Conservation (phyloP, 2,888 invertebrate species). For the Incurvaria masculella region DNA sequence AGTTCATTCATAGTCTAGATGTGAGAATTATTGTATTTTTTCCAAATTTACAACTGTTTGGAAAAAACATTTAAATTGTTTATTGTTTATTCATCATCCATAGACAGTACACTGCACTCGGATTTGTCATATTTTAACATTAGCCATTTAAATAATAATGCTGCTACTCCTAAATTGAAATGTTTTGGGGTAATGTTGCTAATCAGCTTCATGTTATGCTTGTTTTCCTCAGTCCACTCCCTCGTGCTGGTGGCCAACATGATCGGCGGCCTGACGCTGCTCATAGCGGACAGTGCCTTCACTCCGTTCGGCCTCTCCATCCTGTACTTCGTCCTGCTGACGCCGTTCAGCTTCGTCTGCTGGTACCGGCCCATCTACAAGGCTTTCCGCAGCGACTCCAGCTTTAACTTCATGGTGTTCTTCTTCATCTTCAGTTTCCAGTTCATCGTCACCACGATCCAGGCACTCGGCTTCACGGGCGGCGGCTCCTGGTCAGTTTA, state of each 20-base stretch:
- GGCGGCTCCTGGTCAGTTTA: constrained; percentile 83
- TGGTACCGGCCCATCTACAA: constrained; percentile 99
- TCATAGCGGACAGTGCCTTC: constrained; percentile 60
- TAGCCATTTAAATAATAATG: too few species aligned
- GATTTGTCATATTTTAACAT: too few species aligned
- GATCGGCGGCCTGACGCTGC: constrained; percentile 76
- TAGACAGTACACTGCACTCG: too few species aligned
- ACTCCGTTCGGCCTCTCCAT: constrained; percentile 84
- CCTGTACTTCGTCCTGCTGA: constrained; percentile 85
- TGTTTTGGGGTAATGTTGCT: too few species aligned
- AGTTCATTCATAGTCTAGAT: too few species aligned
- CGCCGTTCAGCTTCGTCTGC: constrained; percentile 96
- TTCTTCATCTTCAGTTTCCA: constrained; percentile 99
- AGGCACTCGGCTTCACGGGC: constrained; percentile 81
- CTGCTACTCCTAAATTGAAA: too few species aligned
- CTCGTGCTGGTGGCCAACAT: constrained; percentile 82
- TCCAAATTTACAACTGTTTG: too few species aligned
- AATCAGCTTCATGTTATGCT: too few species aligned
- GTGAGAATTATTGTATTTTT: too few species aligned
- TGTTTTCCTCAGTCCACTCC: constrained; percentile 76
- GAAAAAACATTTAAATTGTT: too few species aligned
- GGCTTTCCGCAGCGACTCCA: constrained; percentile 98
- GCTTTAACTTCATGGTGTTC: constrained; percentile 99
- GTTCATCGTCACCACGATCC: constrained; percentile 83
- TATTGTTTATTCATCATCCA: too few species aligned